These are phyloP conservation scores for Parnassius mnemosyne DNA, from an alignment of 2,888 invertebrate species.

Conservation along the genomic window DNA sequence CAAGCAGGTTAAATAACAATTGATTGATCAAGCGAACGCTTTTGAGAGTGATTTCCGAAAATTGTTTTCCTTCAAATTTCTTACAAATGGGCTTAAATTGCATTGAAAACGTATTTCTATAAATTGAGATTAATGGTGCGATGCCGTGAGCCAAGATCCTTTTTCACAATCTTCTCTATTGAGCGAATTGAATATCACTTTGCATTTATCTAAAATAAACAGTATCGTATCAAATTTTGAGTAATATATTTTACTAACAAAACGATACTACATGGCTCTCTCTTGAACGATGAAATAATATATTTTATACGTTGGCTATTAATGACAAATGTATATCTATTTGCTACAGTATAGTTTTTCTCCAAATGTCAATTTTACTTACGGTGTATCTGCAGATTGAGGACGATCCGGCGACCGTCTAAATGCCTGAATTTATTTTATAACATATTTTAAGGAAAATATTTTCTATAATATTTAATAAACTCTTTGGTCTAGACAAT, in stretches of 20 bases:
- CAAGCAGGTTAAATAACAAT: neutral
- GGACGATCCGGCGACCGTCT: too few relatives aligned
- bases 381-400: too few relatives aligned
- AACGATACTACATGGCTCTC: too few relatives aligned
- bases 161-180: slow-evolving; percentile 23
- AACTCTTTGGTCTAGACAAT: too few relatives aligned
- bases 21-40: neutral
- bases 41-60: slow-evolving; percentile 8
- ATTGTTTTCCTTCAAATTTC: slow-evolving; percentile 18
- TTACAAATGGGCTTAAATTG: slow-evolving; percentile 21
- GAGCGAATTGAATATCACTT: slow-evolving; percentile 24
- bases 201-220: slow-evolving; percentile 11
- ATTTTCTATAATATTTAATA: too few relatives aligned
- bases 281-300: too few relatives aligned
- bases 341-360: too few relatives aligned
- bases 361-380: too few relatives aligned
- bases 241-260: neutral
- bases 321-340: too few relatives aligned
- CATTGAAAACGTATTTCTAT: slow-evolving; percentile 26
- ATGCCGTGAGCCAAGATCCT: slow-evolving; percentile 24
- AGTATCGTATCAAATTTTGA: slow-evolving; percentile 2
- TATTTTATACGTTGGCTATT: too few relatives aligned
- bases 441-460: too few relatives aligned
- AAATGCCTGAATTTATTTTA: too few relatives aligned
- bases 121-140: slow-evolving; percentile 27